Evolutionary conservation across 2,888 invertebrate genomes (phyloP), one percentile per base, ranked within the genome.

Genomic region (Brachynemurus nebulosus): DNA sequence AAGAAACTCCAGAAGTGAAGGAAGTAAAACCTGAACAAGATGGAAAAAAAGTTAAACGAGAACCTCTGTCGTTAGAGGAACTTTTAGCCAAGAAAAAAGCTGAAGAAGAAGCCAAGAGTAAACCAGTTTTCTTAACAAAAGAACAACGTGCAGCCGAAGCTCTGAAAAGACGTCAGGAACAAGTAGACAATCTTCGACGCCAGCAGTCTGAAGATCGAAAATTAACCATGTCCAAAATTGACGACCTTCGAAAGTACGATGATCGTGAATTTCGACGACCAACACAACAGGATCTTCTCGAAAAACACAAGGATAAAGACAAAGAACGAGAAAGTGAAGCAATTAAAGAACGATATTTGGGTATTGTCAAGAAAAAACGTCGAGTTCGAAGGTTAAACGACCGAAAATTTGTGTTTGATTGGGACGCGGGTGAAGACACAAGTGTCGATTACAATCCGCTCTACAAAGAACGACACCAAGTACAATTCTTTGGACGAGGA

Each of bases 351-450:
- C 73, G 96, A 4, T 97, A 97, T 62, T 69, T 97, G 41, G 97
- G 97, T 1, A 77, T 92, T 37, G 71, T 90, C 1, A 96, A 95
- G 60, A 92, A 93, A 60, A 92, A 92, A 59, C 76, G 95, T 11
- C 71, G 96, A 46, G 90, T 95, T 1, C 71, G 98, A 14, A 72
- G 97, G 48, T 68, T 98, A 34, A 98, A 98, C 66, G 98, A 99
- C 61, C 73, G 97, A 12, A 99, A 99, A 67, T 99, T 99, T 70
- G 97, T 99, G 0, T 99, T 99, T 65, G 98, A 99, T 66, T 99
- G 98, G 98, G 98, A 99, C 68, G 95, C 93, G 1, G 86, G 89
- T 0, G 98, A 99, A 65, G 98, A 99, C 59, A 99, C 98, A 0
- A 92, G 95, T 2, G 82, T 85, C 49, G 98, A 99, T 69, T 99